These are phyloP conservation scores for Thamnophis sirtalis DNA, from an alignment of 2,113 vertebrate species.

Conservation along the genomic window DNA sequence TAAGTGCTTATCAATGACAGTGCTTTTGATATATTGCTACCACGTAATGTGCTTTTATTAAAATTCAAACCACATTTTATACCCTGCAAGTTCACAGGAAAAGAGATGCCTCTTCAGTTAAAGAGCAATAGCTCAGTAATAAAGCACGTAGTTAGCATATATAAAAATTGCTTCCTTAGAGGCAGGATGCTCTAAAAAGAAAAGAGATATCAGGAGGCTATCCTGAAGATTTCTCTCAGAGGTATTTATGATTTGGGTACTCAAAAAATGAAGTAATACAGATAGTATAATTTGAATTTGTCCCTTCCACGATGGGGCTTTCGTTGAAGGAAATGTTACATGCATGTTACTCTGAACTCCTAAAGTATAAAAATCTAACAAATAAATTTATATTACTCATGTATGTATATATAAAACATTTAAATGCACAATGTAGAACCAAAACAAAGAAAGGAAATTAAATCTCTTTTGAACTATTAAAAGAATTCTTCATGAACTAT, in stretches of 20 bases:
- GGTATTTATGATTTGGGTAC: background rate
- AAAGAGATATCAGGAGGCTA: background rate
- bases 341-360: background rate
- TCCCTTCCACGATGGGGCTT: background rate
- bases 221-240: no score
- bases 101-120: background rate
- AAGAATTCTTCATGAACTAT: background rate
- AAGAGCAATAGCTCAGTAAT: slow-evolving; percentile 4
- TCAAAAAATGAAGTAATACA: background rate
- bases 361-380: background rate
- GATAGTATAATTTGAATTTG: background rate
- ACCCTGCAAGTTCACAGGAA: background rate
- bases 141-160: background rate
- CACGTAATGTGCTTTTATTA: background rate
- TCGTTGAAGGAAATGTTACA: background rate
- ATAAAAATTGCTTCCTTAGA: background rate
- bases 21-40: background rate
- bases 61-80: background rate
- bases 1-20: background rate
- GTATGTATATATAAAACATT: background rate
- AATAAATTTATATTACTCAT: background rate
- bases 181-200: background rate
- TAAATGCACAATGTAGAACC: background rate
- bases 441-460: background rate
- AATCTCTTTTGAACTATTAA: background rate